Evolutionary conservation across 2,888 invertebrate species (phyloP), one percentile per base, ranked within the genome.

Genomic region (Mesopsocus fuscifrons): DNA sequence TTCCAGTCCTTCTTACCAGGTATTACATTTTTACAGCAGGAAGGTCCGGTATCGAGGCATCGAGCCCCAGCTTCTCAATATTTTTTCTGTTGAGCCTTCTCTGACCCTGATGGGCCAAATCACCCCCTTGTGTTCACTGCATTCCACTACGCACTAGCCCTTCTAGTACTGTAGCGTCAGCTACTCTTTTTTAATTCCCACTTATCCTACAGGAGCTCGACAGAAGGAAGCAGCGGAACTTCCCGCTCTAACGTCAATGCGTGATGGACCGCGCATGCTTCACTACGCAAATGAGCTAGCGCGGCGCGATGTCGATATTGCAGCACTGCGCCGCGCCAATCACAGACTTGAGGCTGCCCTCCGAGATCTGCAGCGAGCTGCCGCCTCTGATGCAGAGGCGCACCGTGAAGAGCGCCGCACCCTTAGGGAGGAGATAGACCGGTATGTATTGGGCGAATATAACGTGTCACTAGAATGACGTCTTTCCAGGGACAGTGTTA

Each of bases 281-380:
- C 82, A 85, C 60, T 85, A 83, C 54, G 78, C 77, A 42, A 81
- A 85, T 58, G 85, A 87, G 63, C 59, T 83, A 50, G 80, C 85
- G 0, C 61, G 84, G 6, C 76, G 77, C 52, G 83, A 85, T 48
- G 74, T 83, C 20, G 84, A 85, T 57, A 74, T 87, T 32, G 66
- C 75, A 0, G 67, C 69, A 44, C 64, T 84, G 18, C 66, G 87
- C 47, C 77, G 74, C 50, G 72, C 77, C 40, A 79, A 83, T 51
- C 72, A 75, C 55, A 48, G 59, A 49, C 51, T 63, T n/a, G 62
- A 64, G 48, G 56, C 57, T 11, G 49, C 52, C 1, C 46, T 62
- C 2, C 52, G 63, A 20, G 62, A 62, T 43, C 55, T 55, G 30
- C 59, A 60, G 43, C 52, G 59, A 46, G 58, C 58, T 41, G 49